Evolutionary conservation across 2,113 vertebrate genomes (phyloP).

Genomic region (Hyperoodon ampullatus): DNA sequence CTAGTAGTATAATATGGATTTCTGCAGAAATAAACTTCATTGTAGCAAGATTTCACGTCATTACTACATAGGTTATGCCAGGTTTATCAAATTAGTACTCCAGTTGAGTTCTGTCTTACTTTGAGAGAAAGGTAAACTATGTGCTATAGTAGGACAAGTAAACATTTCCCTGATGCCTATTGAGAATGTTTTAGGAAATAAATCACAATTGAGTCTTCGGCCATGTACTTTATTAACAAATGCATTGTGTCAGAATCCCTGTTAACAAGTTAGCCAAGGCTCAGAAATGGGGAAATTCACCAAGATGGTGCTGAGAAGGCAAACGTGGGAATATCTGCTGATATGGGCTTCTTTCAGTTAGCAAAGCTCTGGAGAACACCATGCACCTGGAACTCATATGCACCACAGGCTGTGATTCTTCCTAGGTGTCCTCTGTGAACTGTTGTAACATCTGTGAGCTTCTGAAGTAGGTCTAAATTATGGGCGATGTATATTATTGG

Average conservation of each 20-base stretch:
- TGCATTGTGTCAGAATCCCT: neutral
- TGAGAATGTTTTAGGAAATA: slow-evolving; percentile 30
- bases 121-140: neutral
- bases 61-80: neutral
- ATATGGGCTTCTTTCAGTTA: neutral
- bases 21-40: neutral
- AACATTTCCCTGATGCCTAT: neutral
- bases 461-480: neutral
- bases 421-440: neutral
- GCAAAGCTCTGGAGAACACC: neutral
- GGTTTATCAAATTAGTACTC: neutral
- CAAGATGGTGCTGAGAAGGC: neutral
- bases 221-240: neutral
- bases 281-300: neutral
- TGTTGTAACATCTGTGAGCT: neutral
- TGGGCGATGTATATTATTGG: slow-evolving; percentile 18
- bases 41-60: slow-evolving; percentile 25
- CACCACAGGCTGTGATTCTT: neutral
- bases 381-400: neutral
- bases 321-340: neutral
- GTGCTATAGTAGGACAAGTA: neutral
- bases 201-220: neutral
- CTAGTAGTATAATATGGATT: neutral
- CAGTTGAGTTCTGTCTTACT: neutral
- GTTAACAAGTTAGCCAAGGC: neutral